Evolutionary conservation across 2,113 vertebrate species (phyloP).

Genomic region (Columbina picui): DNA sequence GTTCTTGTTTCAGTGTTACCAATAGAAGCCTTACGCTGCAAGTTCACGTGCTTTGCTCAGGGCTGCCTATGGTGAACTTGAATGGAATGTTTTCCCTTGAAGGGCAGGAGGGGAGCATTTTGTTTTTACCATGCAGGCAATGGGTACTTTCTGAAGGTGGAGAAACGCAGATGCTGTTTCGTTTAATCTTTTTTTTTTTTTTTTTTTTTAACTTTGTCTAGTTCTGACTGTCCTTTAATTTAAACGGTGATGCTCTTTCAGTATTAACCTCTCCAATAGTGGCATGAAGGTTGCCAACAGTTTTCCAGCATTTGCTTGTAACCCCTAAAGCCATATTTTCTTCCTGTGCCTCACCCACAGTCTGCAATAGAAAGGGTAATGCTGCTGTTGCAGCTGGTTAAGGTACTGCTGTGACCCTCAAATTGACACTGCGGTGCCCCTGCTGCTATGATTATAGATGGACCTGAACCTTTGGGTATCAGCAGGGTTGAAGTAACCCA

Average conservation of each 20-base stretch:
- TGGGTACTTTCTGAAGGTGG: not conserved
- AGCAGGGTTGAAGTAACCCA: not conserved
- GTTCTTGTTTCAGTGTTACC: not conserved
- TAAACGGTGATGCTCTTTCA: not conserved
- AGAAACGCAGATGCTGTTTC: not conserved
- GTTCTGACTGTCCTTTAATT: not conserved
- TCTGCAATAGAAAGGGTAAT: not conserved
- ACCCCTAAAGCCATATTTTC: constrained; percentile 65
- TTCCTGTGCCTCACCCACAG: constrained; percentile 15
- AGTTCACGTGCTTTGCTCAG: constrained; percentile 41
- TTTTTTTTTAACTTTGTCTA: not conserved
- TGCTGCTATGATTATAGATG: constrained; percentile 59
- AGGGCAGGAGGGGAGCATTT: not conserved
- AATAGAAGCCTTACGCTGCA: not conserved
- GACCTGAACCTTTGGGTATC: not conserved
- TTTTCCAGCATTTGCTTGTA: constrained; percentile 23
- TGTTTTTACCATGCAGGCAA: not conserved
- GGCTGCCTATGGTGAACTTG: not conserved
- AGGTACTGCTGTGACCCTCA: not conserved
- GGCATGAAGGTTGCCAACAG: not conserved
- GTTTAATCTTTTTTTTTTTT: not conserved
- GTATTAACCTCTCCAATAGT: not conserved
- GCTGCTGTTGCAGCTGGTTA: not conserved
- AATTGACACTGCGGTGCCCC: not conserved
- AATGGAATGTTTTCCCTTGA: not conserved